These are phyloP conservation scores for Callopanchax toddi DNA, from an alignment of 2,113 vertebrate genomes.

Conservation along the genomic window DNA sequence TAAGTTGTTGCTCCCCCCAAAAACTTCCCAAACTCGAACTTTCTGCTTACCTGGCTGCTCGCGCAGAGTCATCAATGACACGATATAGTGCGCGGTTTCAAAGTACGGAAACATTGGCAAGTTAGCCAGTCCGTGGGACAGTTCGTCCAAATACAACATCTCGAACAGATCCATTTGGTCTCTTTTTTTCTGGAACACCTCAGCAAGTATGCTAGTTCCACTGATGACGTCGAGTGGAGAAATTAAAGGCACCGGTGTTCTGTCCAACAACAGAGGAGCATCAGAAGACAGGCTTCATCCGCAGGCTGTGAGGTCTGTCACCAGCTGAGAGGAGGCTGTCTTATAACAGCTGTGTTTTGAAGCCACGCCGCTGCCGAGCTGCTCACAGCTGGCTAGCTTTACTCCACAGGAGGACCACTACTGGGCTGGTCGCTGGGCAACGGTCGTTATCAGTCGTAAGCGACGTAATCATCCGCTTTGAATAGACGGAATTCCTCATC, in stretches of 20 bases:
- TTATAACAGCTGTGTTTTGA: slow-evolving; percentile 31
- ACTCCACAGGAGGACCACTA: not conserved
- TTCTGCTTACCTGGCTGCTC: slow-evolving; percentile 87
- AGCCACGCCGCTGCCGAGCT: not conserved
- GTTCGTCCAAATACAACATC: slow-evolving; percentile 70
- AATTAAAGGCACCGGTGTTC: slow-evolving; percentile 27
- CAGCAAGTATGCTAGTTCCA: not conserved
- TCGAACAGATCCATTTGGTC: slow-evolving; percentile 70
- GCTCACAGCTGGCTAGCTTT: slow-evolving; percentile 19
- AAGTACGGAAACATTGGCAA: slow-evolving; percentile 93
- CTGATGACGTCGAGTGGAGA: not conserved
- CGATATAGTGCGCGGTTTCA: slow-evolving; percentile 91
- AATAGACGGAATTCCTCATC: slow-evolving; percentile 65
- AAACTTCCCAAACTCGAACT: not conserved
- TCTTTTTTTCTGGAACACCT: not conserved
- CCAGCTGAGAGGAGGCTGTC: slow-evolving; percentile 2
- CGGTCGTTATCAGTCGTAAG: slow-evolving; percentile 15
- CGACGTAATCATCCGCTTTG: slow-evolving; percentile 23
- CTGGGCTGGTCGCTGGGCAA: slow-evolving; percentile 32
- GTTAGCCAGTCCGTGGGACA: slow-evolving; percentile 83
- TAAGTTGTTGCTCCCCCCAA: not conserved
- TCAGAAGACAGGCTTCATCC: slow-evolving; percentile 40
- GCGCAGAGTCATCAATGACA: slow-evolving; percentile 88
- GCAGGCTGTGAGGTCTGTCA: slow-evolving; percentile 13
- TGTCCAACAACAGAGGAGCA: slow-evolving; percentile 63